Conservation (phyloP, 2,797 vertebrate genomes). For the Rhinichthys osculus region DNA sequence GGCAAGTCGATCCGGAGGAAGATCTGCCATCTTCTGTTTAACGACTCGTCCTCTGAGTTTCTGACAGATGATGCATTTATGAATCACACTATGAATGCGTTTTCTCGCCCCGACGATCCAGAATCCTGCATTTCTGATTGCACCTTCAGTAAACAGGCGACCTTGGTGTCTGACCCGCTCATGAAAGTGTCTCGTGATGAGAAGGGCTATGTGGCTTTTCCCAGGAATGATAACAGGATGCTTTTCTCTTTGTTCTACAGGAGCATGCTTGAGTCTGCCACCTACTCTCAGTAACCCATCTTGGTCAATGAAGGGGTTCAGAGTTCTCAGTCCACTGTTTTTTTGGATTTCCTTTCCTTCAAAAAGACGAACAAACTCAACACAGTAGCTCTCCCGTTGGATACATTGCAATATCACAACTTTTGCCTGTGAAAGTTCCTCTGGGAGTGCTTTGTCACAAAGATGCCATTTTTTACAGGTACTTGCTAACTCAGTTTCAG, state of each 20-base stretch:
- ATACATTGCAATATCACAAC: not conserved
- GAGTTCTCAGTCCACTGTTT: not conserved
- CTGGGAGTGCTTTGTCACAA: not conserved
- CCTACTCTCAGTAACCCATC: not conserved
- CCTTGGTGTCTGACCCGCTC: conserved; percentile 17
- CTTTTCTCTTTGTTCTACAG: not conserved
- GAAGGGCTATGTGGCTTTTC: conserved; percentile 23
- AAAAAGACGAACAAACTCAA: not conserved
- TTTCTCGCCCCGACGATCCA: conserved; percentile 25
- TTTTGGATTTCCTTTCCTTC: not conserved
- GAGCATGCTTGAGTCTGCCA: conserved; percentile 1
- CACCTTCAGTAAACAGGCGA: conserved; percentile 21
- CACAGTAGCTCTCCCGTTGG: not conserved
- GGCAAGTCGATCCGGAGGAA: not conserved
- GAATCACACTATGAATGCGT: not conserved
- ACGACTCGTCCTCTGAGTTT: not conserved
- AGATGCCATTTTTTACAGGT: not conserved
- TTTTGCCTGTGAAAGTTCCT: too few species aligned
- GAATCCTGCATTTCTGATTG: conserved; percentile 20
- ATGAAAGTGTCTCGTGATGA: conserved; percentile 3
- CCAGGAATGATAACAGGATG: not conserved
- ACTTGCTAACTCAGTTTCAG: not conserved
- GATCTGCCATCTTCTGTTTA: conserved; percentile 1
- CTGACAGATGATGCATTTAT: conserved; percentile 10
- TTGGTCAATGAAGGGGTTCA: not conserved